Evolutionary conservation across 92 coral and sea anemone genomes (phyloP).

Genomic region (Paragorgia papillata): DNA sequence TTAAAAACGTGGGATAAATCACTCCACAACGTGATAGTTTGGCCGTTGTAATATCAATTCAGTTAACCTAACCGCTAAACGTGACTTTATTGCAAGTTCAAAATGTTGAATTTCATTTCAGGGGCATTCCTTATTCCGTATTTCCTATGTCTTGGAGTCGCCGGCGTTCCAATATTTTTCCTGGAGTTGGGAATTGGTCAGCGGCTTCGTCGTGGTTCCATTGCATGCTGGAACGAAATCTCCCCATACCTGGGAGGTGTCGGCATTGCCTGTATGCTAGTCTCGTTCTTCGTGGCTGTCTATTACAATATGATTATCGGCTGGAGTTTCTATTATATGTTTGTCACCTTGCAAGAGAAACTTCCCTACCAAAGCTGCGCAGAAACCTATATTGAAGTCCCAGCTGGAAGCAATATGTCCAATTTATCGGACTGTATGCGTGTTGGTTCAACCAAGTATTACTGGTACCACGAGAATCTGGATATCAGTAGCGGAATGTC

Average conservation of each 20-base stretch:
- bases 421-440: slow-evolving; percentile 55
- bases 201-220: slow-evolving; percentile 90
- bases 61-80: no score
- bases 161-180: slow-evolving; percentile 85
- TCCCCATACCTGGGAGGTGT: slow-evolving; percentile 92
- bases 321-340: slow-evolving; percentile 89
- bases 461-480: slow-evolving; percentile 80
- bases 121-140: slow-evolving; percentile 95
- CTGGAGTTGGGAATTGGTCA: slow-evolving; percentile 93
- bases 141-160: slow-evolving; percentile 63
- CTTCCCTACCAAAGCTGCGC: slow-evolving; percentile 74
- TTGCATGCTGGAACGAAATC: slow-evolving; percentile 93
- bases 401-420: slow-evolving; percentile 29
- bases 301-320: slow-evolving; percentile 98
- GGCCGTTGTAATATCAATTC: no score
- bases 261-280: slow-evolving; percentile 80
- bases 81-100: no score
- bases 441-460: slow-evolving; percentile 76
- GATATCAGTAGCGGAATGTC: slow-evolving; percentile 54
- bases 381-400: not conserved
- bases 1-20: no score
- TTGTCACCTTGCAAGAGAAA: slow-evolving; percentile 79
- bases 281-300: slow-evolving; percentile 81
- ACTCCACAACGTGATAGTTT: no score
- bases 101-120: slow-evolving; percentile 48